Conservation (phyloP, 2,797 vertebrate species). For the Sus cebifrons region DNA sequence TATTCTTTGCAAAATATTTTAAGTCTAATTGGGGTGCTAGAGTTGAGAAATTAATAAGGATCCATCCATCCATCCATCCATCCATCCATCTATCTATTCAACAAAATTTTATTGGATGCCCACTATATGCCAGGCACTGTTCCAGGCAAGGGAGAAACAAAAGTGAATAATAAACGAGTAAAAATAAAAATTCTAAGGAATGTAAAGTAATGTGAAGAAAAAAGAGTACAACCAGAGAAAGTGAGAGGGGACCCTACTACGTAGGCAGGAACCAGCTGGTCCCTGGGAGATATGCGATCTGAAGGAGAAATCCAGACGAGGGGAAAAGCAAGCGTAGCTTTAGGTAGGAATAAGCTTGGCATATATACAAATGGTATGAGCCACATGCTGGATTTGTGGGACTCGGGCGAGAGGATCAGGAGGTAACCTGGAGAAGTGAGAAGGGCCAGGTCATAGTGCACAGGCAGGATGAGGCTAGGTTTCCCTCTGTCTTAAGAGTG, state of each 20-base stretch:
- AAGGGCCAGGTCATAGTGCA: not conserved
- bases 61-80: not conserved
- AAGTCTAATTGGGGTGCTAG: not conserved
- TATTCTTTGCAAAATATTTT: conserved; percentile 27
- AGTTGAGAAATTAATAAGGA: conserved; percentile 8
- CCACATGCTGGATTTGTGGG: not conserved
- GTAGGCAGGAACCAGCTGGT: not conserved
- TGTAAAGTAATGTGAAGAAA: not conserved
- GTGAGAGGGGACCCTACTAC: not conserved
- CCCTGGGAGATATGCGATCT: not conserved
- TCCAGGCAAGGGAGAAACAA: not conserved
- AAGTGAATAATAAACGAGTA: not conserved
- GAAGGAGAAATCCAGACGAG: not conserved
- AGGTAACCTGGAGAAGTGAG: not conserved
- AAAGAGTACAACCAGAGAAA: not conserved
- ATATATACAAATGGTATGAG: not conserved
- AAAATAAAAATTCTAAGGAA: conserved; percentile 26
- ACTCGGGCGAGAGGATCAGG: not conserved
- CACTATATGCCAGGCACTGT: not conserved
- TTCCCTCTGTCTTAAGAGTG: not conserved
- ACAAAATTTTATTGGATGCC: not conserved
- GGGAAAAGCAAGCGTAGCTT: not conserved
- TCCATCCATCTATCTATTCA: not conserved
- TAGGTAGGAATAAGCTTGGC: not conserved
- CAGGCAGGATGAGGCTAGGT: not conserved